phyloP scores from a whole-genome alignment of 2,888 invertebrate genomes.

The Rhynchonema sp. region DNA sequence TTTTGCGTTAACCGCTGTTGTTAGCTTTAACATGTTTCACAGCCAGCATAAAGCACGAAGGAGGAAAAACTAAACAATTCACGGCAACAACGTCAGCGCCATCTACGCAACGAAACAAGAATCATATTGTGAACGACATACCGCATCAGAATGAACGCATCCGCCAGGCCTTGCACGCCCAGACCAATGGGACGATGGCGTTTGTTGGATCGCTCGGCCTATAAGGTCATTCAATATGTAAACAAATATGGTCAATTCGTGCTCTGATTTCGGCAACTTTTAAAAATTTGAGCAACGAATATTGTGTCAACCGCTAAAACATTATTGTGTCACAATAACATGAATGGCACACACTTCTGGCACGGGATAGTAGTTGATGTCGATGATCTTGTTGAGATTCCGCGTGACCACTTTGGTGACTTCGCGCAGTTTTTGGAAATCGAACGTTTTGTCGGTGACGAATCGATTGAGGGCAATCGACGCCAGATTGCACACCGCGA shows the following conservation, averaged over 20 bases:
- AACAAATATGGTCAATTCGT: no score
- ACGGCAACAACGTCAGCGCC: no score
- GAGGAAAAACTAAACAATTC: no score
- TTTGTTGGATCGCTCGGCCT: conserved; percentile 54
- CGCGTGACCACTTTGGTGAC: conserved; percentile 53
- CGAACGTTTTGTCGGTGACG: conserved; percentile 56
- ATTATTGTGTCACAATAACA: not conserved
- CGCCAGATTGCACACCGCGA: conserved; percentile 92
- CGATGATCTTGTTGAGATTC: conserved; percentile 90
- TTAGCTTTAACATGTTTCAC: no score
- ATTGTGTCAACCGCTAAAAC: no score
- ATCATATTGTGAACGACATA: no score
- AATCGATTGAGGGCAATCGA: conserved; percentile 91
- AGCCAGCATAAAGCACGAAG: no score
- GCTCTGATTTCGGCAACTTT: no score
- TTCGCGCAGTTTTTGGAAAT: conserved; percentile 64
- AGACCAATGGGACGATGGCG: conserved; percentile 53
- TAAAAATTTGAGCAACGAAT: no score
- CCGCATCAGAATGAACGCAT: conserved; percentile 61
- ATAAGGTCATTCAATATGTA: conserved; percentile 7
- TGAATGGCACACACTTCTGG: conserved; percentile 48
- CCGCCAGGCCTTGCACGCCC: conserved; percentile 90
- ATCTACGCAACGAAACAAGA: no score
- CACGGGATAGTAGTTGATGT: conserved; percentile 84
- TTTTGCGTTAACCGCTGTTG: no score